Percentiles rank a stretch among this genome's conserved stretches.
Conservation (phyloP, 2,888 invertebrate genomes). For the Lymantria dispar region DNA sequence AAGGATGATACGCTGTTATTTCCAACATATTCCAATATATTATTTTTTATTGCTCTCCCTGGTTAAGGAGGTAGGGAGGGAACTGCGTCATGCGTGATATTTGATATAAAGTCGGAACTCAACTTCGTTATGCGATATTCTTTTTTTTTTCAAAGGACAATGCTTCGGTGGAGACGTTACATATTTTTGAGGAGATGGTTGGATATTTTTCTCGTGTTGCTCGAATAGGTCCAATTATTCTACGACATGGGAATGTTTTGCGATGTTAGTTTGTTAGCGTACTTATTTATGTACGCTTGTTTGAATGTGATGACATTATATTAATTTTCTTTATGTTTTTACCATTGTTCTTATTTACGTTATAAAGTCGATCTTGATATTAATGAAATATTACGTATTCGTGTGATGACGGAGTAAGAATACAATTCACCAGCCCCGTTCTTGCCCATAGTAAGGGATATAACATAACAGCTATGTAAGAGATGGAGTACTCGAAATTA, state of each 20-base stretch:
- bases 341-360: no score
- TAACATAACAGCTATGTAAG: no score
- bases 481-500: no score
- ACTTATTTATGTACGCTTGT: slow-evolving; percentile 38
- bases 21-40: slow-evolving; percentile 84
- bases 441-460: no score
- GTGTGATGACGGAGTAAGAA: no score
- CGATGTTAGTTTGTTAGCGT: slow-evolving; percentile 62
- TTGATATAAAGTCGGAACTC: slow-evolving; percentile 82
- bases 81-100: slow-evolving; percentile 80
- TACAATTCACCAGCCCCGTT: no score
- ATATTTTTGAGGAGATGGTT: slow-evolving; percentile 72
- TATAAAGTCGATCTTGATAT: no score
- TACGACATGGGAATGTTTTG: slow-evolving; percentile 62
- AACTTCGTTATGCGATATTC: slow-evolving; percentile 81
- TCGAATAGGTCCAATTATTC: slow-evolving; percentile 74
- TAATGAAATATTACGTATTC: no score
- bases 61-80: slow-evolving; percentile 47
- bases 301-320: slow-evolving; percentile 24
- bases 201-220: slow-evolving; percentile 69
- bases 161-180: slow-evolving; percentile 67
- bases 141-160: slow-evolving; percentile 80
- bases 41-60: slow-evolving; percentile 81
- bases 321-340: slow-evolving; percentile 12
- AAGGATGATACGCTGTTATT: slow-evolving; percentile 82